Percentiles rank a stretch among this genome's conserved stretches.
Conservation (phyloP, 2,797 vertebrate species). For the Galago senegalensis region DNA sequence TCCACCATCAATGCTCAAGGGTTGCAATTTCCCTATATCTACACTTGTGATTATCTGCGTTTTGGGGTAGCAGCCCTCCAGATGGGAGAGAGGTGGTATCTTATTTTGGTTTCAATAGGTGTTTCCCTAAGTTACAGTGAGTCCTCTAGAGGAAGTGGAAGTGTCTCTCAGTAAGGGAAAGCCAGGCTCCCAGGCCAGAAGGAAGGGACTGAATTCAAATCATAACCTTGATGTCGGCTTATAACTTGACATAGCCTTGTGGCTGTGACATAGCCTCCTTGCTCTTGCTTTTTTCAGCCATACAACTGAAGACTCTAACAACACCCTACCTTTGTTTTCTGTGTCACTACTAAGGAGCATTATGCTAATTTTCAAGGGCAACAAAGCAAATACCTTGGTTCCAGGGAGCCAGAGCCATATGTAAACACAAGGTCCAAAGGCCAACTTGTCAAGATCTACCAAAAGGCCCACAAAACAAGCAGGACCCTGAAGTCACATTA, state of each 20-base stretch:
- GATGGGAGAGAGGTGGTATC: neutral
- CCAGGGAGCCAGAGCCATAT: slow-evolving; percentile 25
- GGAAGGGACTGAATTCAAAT: neutral
- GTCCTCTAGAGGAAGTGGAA: neutral
- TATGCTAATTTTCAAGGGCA: slow-evolving; percentile 24
- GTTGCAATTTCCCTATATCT: neutral
- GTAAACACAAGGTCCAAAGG: neutral
- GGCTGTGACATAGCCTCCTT: fast-evolving
- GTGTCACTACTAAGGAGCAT: neutral
- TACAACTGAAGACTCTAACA: fast-evolving
- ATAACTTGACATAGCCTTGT: fast-evolving
- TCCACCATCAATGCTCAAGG: neutral
- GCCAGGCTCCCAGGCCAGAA: neutral
- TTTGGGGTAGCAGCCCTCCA: neutral
- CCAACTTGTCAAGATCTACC: slow-evolving; percentile 60
- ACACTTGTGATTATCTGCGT: neutral
- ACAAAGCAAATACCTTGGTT: slow-evolving; percentile 58
- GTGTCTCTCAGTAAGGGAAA: neutral
- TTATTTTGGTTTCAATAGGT: neutral
- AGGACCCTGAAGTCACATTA: slow-evolving; percentile 37
- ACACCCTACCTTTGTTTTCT: neutral
- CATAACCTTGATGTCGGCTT: neutral
- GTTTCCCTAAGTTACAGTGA: slow-evolving; percentile 31
- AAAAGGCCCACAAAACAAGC: slow-evolving; percentile 11
- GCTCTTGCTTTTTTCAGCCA: neutral